These are phyloP conservation scores for Archocentrus centrarchus DNA, from an alignment of 2,113 vertebrate species.

Conservation along the genomic window DNA sequence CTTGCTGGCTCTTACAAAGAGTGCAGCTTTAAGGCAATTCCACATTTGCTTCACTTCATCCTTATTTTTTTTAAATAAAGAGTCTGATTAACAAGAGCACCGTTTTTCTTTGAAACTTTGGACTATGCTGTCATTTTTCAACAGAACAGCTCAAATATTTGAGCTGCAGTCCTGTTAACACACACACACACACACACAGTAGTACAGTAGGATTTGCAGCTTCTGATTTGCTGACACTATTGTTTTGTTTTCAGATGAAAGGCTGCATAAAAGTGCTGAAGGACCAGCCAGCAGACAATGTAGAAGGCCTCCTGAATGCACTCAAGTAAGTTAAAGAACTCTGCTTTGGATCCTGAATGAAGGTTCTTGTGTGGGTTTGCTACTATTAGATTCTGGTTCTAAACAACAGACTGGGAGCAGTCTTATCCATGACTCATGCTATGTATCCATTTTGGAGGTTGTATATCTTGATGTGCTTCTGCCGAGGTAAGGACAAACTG, in stretches of 20 bases:
- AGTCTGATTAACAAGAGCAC: no score
- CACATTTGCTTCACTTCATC: no score
- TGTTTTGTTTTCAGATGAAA: slow-evolving; percentile 90
- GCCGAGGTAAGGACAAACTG: not conserved
- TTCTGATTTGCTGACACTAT: not conserved
- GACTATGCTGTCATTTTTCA: no score
- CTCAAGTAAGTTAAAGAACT: slow-evolving; percentile 88
- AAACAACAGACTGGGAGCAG: not conserved
- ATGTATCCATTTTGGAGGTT: not conserved
- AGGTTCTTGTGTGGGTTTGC: not conserved
- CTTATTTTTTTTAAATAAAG: no score
- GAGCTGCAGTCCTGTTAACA: no score
- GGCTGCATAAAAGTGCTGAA: slow-evolving; percentile 99
- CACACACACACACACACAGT: no score
- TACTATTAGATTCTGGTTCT: not conserved
- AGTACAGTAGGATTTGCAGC: not conserved
- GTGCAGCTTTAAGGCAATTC: no score
- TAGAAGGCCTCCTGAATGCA: slow-evolving; percentile 97
- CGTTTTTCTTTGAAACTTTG: no score
- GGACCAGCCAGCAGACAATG: slow-evolving; percentile 97
- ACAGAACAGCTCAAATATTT: no score
- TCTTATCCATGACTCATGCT: not conserved
- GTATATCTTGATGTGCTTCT: not conserved
- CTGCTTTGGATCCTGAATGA: not conserved
- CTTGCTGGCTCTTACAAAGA: no score